Evolutionary conservation across 2,113 vertebrate genomes (phyloP).

Genomic region (Phocoena sinus): DNA sequence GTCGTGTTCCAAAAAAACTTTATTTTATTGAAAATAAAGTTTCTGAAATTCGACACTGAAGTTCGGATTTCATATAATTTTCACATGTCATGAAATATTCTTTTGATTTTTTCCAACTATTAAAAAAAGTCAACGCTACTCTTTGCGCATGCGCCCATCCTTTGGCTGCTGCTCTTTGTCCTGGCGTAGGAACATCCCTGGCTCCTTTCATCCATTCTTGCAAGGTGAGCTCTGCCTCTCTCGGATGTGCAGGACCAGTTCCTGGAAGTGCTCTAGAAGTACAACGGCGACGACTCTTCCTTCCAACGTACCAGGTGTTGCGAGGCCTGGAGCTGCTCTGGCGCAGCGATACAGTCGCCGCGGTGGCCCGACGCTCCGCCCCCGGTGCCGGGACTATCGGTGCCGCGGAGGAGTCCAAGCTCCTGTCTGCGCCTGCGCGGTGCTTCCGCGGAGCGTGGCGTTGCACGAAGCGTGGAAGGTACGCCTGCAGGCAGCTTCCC

Average conservation of each 20-base stretch:
- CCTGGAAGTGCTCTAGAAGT: neutral
- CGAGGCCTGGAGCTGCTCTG: neutral
- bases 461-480: no score
- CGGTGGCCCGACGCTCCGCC: rapidly evolving
- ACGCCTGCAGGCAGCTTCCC: neutral
- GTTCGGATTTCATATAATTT: neutral
- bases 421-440: neutral
- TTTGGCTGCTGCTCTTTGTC: neutral
- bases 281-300: neutral
- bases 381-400: rapidly evolving
- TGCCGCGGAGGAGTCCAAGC: no score
- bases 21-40: no score
- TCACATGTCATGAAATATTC: no score
- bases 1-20: neutral
- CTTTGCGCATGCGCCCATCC: neutral
- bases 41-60: neutral
- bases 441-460: no score
- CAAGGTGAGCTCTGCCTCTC: neutral
- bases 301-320: neutral
- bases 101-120: neutral
- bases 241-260: neutral
- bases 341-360: neutral
- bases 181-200: neutral
- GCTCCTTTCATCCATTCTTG: neutral
- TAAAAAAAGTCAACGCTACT: neutral